A percentile compares a stretch with the other conserved stretches of the same genome.
These are phyloP conservation scores for Melanostoma mellinum DNA, from an alignment of 2,888 invertebrate species.

Conservation along the genomic window DNA sequence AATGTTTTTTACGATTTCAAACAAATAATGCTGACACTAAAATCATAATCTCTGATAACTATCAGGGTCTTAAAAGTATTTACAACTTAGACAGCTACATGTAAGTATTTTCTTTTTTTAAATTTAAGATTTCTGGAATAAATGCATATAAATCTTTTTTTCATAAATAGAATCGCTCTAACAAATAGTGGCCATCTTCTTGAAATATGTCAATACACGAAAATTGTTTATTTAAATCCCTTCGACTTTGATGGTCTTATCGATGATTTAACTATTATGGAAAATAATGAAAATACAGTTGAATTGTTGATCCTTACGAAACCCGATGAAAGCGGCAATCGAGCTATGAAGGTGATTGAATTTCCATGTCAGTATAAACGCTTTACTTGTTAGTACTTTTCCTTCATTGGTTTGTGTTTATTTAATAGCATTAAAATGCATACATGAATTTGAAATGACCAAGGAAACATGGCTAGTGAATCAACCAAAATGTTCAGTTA, in stretches of 20 bases:
- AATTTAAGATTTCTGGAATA: not conserved
- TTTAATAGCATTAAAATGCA: constrained; percentile 78
- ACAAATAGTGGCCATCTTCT: constrained; percentile 78
- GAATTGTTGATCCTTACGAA: constrained; percentile 80
- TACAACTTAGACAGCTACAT: constrained; percentile 78
- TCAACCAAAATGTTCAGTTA: constrained; percentile 80
- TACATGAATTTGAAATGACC: constrained; percentile 78
- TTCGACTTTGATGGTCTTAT: constrained; percentile 73
- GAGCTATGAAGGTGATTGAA: constrained; percentile 79
- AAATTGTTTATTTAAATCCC: constrained; percentile 73
- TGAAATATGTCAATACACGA: constrained; percentile 79
- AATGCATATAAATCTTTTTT: not conserved
- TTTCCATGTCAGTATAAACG: constrained; percentile 78
- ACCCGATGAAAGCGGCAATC: constrained; percentile 65
- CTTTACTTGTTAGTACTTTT: not conserved
- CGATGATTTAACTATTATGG: constrained; percentile 80
- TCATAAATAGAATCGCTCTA: constrained; percentile 77
- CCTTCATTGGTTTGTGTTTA: not conserved
- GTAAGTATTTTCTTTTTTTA: constrained; percentile 74
- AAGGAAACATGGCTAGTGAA: constrained; percentile 79
- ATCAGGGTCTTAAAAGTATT: constrained; percentile 77
- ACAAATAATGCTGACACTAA: constrained; percentile 70
- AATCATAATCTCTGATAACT: constrained; percentile 75
- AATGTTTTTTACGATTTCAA: constrained; percentile 74
- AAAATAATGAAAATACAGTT: constrained; percentile 78